Evolutionary conservation across 2,888 invertebrate genomes (phyloP).

Genomic region (Watsonalla binaria): DNA sequence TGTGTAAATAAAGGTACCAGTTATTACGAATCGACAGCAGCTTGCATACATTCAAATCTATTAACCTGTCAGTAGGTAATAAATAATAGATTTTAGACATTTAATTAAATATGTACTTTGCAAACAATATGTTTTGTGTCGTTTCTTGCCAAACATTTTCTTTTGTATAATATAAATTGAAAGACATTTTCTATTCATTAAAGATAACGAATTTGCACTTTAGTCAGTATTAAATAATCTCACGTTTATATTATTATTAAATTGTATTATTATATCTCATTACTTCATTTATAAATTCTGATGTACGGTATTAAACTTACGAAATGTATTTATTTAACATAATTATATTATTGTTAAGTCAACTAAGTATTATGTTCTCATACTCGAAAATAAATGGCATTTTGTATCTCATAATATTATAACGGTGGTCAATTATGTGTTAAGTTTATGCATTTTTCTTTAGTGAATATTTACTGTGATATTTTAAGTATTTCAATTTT

Average conservation of each 20-base stretch:
- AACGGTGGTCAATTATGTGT: neutral
- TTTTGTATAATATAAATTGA: no score
- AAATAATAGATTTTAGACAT: no score
- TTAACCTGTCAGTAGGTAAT: no score
- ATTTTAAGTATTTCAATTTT: conserved; percentile 18
- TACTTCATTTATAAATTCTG: no score
- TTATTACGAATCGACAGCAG: neutral
- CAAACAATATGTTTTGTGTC: neutral
- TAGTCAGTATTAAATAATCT: neutral
- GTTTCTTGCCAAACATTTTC: neutral
- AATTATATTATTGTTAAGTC: no score
- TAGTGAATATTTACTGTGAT: conserved; percentile 28
- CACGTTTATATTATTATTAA: no score
- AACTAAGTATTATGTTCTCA: neutral
- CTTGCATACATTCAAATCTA: no score
- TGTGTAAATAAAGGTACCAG: conserved; percentile 28
- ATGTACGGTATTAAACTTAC: no score
- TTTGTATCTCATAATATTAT: neutral
- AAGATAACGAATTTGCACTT: neutral
- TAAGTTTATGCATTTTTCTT: conserved; percentile 6
- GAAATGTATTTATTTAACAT: no score
- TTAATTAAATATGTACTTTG: no score
- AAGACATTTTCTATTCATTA: neutral
- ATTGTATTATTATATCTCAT: no score
- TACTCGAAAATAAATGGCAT: neutral